These are phyloP conservation scores for Odontomyia ornata DNA, from an alignment of 2,888 invertebrate species.

Conservation along the genomic window DNA sequence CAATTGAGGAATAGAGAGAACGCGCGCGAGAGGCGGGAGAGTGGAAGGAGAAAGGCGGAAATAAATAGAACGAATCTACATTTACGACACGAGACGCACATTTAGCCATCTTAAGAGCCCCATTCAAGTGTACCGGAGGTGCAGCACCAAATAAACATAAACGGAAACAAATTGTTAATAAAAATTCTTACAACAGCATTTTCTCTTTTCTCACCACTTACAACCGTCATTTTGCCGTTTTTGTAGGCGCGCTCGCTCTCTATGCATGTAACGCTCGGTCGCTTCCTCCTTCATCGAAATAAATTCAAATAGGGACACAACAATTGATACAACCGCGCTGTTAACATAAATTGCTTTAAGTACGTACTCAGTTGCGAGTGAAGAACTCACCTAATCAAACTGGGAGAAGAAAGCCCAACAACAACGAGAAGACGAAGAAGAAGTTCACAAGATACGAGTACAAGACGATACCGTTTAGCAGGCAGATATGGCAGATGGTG, in stretches of 20 bases:
- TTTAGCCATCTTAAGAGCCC: too few relatives aligned
- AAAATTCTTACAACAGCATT: conserved; percentile 16
- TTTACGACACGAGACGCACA: too few relatives aligned
- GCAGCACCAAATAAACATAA: not conserved
- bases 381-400: conserved; percentile 3
- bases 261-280: not conserved
- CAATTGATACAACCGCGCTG: conserved; percentile 10
- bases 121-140: too few relatives aligned
- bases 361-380: conserved; percentile 5
- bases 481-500: not conserved
- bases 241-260: too few relatives aligned
- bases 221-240: not conserved
- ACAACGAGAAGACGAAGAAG: too few relatives aligned
- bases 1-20: too few relatives aligned
- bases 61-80: too few relatives aligned
- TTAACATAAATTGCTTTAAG: conserved; percentile 19
- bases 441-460: not conserved
- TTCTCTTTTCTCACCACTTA: not conserved
- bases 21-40: too few relatives aligned
- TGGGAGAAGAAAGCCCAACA: not conserved
- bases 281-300: not conserved
- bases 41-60: too few relatives aligned
- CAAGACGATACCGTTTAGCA: not conserved
- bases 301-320: conserved; percentile 12
- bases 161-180: conserved; percentile 28